phyloP scores from a whole-genome alignment of 1,140 invertebrate genomes.

The Antheraea pernyi region DNA sequence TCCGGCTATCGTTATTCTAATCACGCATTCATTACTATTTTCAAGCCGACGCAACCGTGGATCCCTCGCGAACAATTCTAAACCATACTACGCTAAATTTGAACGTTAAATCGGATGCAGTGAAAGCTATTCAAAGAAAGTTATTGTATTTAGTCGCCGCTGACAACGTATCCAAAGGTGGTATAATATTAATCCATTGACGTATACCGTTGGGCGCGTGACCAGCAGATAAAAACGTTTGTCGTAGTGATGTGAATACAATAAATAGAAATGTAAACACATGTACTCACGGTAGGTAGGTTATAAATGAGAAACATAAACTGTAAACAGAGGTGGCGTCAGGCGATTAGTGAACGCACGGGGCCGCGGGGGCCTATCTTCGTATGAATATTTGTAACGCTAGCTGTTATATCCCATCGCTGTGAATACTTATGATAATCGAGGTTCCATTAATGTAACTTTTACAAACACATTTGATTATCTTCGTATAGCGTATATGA shows the following conservation, averaged over 20 bases:
- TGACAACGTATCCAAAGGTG: slow-evolving; percentile 24
- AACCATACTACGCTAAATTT: slow-evolving; percentile 11
- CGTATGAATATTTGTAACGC: too few species aligned
- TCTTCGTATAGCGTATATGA: too few species aligned
- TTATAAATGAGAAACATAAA: too few species aligned
- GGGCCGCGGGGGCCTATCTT: too few species aligned
- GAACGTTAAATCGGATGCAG: slow-evolving; percentile 21
- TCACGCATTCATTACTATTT: slow-evolving; percentile 23
- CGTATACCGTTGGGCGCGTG: slow-evolving; percentile 47
- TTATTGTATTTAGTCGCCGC: slow-evolving; percentile 33
- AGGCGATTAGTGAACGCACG: too few species aligned
- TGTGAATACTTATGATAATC: too few species aligned
- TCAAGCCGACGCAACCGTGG: background rate
- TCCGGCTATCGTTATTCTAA: slow-evolving; percentile 43
- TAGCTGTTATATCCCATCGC: too few species aligned
- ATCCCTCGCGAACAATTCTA: slow-evolving; percentile 9
- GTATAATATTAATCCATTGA: slow-evolving; percentile 44
- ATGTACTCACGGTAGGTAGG: too few species aligned
- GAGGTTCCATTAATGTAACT: too few species aligned
- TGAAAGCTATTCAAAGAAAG: slow-evolving; percentile 48
- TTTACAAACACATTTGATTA: too few species aligned
- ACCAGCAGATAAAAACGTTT: slow-evolving; percentile 40
- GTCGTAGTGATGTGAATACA: slow-evolving; percentile 31
- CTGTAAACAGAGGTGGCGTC: too few species aligned
- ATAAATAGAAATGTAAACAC: slow-evolving; percentile 33